Conservation (phyloP, 2,113 vertebrate genomes). For the Alethe castanea region DNA sequence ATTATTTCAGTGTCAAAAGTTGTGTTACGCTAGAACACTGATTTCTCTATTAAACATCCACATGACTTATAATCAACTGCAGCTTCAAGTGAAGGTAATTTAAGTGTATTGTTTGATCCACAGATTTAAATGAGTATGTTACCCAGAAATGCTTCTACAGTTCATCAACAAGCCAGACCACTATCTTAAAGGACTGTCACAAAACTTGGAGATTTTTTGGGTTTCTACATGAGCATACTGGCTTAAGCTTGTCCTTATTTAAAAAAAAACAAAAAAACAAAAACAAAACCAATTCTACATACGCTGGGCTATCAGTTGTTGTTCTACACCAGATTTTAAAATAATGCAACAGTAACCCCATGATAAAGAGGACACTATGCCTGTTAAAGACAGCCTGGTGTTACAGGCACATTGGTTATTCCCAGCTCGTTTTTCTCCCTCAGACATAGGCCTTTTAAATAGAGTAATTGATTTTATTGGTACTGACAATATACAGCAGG, state of each 20-base stretch:
- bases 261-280: background rate
- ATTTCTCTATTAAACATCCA: background rate
- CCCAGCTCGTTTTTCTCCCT: background rate
- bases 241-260: background rate
- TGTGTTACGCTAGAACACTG: background rate
- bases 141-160: background rate
- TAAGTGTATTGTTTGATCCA: background rate
- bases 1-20: background rate
- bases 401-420: background rate
- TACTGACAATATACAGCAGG: background rate
- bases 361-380: background rate
- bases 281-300: background rate
- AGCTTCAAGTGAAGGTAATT: background rate
- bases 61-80: background rate
- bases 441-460: background rate
- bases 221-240: background rate
- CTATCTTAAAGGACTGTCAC: background rate
- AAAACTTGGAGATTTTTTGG: background rate
- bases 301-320: background rate
- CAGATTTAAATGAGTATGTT: background rate
- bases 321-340: background rate
- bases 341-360: background rate
- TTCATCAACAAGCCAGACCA: background rate
- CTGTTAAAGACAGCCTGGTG: background rate
- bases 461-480: background rate